Conservation (phyloP, 2,888 invertebrate species). For the Nephrotoma appendiculata region DNA sequence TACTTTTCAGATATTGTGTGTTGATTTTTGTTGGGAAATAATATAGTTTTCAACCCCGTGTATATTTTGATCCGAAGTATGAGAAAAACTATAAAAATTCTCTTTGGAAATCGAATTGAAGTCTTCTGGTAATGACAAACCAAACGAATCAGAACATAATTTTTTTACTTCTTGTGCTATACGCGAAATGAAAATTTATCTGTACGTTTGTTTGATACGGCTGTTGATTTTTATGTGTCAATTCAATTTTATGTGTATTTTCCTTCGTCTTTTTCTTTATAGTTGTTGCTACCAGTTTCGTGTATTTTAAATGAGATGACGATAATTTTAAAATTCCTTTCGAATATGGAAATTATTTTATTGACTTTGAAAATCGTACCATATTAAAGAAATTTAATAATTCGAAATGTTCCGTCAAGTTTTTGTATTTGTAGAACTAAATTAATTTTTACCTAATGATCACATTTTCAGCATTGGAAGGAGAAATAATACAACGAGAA, state of each 20-base stretch:
- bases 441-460: too few species aligned
- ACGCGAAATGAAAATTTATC: background rate
- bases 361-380: background rate
- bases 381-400: background rate
- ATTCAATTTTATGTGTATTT: constrained; percentile 1
- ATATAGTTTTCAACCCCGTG: background rate
- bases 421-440: too few species aligned
- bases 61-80: background rate
- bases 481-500: too few species aligned
- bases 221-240: constrained; percentile 4
- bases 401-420: too few species aligned
- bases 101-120: background rate
- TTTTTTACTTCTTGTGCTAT: background rate
- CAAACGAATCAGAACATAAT: background rate
- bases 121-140: background rate
- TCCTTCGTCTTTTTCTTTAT: background rate
- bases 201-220: background rate
- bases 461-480: too few species aligned
- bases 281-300: too few species aligned
- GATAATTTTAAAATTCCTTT: background rate
- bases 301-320: background rate
- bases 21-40: background rate
- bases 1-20: background rate
- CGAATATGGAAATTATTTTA: background rate
- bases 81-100: background rate